phyloP scores from a whole-genome alignment of 2,113 vertebrate species.

The Lathamus discolor region DNA sequence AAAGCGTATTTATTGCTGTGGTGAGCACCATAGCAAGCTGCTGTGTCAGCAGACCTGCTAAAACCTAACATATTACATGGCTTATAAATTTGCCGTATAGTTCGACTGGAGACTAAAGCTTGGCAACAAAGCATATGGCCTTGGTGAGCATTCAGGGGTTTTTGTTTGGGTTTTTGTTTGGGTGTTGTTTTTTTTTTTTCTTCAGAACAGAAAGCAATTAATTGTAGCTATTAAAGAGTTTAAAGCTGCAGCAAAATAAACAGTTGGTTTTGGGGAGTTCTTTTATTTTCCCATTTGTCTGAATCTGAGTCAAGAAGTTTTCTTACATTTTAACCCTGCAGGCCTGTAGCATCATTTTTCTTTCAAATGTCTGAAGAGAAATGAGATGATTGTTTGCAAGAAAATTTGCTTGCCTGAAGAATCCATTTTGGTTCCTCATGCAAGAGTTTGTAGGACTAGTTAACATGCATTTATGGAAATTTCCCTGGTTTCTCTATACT shows the following conservation, averaged over 20 bases:
- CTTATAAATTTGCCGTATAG: conserved; percentile 1
- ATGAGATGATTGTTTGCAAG: neutral
- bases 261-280: neutral
- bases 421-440: neutral
- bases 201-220: neutral
- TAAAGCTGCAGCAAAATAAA: neutral
- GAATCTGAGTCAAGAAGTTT: neutral
- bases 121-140: neutral
- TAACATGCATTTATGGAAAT: neutral
- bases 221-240: neutral
- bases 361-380: neutral
- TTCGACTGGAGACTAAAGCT: neutral
- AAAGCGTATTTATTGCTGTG: neutral
- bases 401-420: neutral
- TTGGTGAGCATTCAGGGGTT: neutral
- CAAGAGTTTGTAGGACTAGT: neutral
- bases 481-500: neutral
- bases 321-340: neutral
- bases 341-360: neutral
- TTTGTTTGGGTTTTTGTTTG: neutral
- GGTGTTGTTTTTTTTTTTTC: neutral
- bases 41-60: conserved; percentile 6
- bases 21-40: neutral
- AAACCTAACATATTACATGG: neutral
- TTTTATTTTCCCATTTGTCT: neutral